Conservation (phyloP, 2,888 invertebrate genomes). For the Rhorus exstirpatorius region DNA sequence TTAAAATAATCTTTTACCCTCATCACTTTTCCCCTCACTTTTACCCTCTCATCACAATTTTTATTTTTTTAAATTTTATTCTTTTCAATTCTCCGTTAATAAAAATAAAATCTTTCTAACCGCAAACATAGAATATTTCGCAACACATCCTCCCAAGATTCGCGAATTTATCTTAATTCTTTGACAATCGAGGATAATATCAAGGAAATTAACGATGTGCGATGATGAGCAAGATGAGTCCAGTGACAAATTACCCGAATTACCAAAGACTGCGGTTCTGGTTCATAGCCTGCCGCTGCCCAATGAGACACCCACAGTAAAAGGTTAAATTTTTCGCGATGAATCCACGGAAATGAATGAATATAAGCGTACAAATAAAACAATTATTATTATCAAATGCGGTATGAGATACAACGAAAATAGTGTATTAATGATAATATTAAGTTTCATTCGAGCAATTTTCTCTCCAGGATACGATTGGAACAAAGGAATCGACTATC, state of each 20-base stretch:
- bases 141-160: too few species aligned
- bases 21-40: neutral
- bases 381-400: neutral
- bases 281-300: conserved; percentile 90
- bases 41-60: too few species aligned
- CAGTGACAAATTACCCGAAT: conserved; percentile 84
- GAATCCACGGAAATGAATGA: neutral
- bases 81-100: too few species aligned
- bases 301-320: conserved; percentile 89
- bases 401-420: too few species aligned
- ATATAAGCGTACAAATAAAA: neutral
- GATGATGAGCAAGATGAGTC: conserved; percentile 66
- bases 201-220: conserved; percentile 60
- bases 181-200: conserved; percentile 54
- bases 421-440: too few species aligned
- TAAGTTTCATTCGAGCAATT: too few species aligned
- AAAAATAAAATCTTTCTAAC: too few species aligned
- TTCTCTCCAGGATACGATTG: conserved; percentile 94
- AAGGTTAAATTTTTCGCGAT: conserved; percentile 81
- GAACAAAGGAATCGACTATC: conserved; percentile 95
- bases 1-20: neutral
- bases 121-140: too few species aligned
- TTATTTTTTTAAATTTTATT: too few species aligned
- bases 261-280: conserved; percentile 91
- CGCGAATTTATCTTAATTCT: too few species aligned